Evolutionary conservation across 2,113 vertebrate species (phyloP), one percentile per base, ranked within the genome.

Genomic region (Aramus guarauna): DNA sequence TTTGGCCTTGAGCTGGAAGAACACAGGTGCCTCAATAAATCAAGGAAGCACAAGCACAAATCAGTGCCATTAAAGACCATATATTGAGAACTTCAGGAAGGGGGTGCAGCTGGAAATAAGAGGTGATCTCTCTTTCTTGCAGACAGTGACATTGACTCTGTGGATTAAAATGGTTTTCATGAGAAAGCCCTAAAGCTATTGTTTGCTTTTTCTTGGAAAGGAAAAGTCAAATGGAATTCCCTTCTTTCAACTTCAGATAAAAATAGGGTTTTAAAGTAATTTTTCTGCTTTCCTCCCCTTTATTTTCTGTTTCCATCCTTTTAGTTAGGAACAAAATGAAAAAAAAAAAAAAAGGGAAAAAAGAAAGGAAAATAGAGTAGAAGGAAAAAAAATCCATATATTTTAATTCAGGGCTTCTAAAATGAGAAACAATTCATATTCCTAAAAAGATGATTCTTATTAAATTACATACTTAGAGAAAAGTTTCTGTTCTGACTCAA

Each of bases 331-430:
- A 20, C 0, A 27, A 77, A 92, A 27, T 2, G 0, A 47, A 75
- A 2, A 7, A 15, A 53, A 7, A 15, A 53, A 78, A 19, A 24
- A 34, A 2, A 4, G 3, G 11, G 0, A 5, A 1, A 15, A 10
- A 84, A 56, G 3, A 43, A 7, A 19, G 6, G 5, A 41, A 50
- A 62, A 64, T 1, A 64, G 8, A 63, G 17, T 5, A 53, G 24
- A 84, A 15, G 4, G 37, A 63, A 6, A 45, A 88, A 66, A 29
- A 27, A 1, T 3, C 1, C 8, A 7, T 4, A 2, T 36, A 14
- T 29, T 69, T 79, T 15, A 47, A 48, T 48, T 53, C 26, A 64
- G 26, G 6, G 29, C 52, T 63, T 58, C 75, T 63, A 29, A 84
- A 76, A 39, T 7, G 6, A 36, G 4, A 68, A 45, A 36, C 23